phyloP scores from a whole-genome alignment of 2,888 invertebrate species.

The Tachina fera region DNA sequence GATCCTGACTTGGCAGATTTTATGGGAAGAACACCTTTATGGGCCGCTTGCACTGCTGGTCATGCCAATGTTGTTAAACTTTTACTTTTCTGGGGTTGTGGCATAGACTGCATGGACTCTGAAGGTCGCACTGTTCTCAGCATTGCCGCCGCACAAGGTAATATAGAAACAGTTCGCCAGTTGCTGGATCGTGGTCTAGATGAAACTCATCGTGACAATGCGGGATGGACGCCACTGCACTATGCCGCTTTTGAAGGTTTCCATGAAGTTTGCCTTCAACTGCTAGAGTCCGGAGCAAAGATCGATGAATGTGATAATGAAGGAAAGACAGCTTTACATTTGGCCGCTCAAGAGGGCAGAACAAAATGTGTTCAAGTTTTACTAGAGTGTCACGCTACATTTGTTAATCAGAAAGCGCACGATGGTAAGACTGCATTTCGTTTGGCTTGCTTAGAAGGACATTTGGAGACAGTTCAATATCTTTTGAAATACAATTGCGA shows the following conservation, averaged over 20 bases:
- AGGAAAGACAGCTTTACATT: conserved; percentile 92
- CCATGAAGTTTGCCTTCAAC: conserved; percentile 82
- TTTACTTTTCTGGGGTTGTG: conserved; percentile 97
- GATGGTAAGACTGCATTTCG: conserved; percentile 95
- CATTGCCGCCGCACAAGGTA: conserved; percentile 93
- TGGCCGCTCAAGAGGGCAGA: conserved; percentile 96
- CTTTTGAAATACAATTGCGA: conserved; percentile 90
- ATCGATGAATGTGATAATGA: conserved; percentile 96
- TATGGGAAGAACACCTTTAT: conserved; percentile 92
- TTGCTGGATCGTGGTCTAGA: conserved; percentile 93
- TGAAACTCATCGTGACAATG: conserved; percentile 95
- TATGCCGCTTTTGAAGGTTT: conserved; percentile 96
- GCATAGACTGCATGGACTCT: conserved; percentile 96
- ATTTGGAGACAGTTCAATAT: conserved; percentile 87
- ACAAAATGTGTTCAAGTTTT: conserved; percentile 85
- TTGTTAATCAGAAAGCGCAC: conserved; percentile 93
- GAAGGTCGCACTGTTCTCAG: conserved; percentile 96
- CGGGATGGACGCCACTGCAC: conserved; percentile 98
- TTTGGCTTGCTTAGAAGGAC: conserved; percentile 84
- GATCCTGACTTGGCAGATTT: conserved; percentile 94
- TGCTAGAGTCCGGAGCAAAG: conserved; percentile 92
- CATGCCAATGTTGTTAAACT: conserved; percentile 93
- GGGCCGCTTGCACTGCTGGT: conserved; percentile 97
- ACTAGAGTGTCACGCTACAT: conserved; percentile 89
- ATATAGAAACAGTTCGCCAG: conserved; percentile 94